phyloP scores from a whole-genome alignment of 2,888 invertebrate species.

The Pasiphila rectangulata region DNA sequence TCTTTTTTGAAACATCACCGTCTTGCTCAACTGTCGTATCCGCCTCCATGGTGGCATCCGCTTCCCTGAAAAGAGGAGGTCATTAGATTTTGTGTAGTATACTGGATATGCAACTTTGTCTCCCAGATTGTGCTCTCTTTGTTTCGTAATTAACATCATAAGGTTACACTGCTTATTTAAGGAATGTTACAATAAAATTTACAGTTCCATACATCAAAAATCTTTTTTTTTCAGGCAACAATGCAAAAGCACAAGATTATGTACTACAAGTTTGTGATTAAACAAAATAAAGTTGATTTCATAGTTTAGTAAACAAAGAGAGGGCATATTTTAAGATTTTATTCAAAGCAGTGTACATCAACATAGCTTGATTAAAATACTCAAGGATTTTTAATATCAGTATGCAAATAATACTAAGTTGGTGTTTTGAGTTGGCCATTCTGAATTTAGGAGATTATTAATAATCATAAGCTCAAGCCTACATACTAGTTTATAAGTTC shows the following conservation, averaged over 20 bases:
- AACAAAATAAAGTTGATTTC: too few species aligned
- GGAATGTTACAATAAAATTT: too few species aligned
- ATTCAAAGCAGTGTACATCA: neutral
- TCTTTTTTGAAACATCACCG: conserved; percentile 70
- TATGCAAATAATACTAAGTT: neutral
- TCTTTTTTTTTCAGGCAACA: too few species aligned
- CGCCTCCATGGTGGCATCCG: conserved; percentile 58
- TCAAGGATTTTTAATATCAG: neutral
- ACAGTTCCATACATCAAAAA: too few species aligned
- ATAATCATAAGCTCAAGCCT: too few species aligned
- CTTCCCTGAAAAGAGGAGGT: conserved; percentile 40
- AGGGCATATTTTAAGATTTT: neutral
- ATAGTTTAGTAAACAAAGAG: too few species aligned
- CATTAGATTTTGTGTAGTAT: conserved; percentile 1
- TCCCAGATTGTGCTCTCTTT: neutral
- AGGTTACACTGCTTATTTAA: too few species aligned
- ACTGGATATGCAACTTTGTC: neutral
- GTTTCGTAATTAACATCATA: too few species aligned
- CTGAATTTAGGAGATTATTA: neutral
- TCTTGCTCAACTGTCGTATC: conserved; percentile 59
- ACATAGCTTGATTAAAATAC: neutral
- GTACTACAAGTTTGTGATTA: too few species aligned
- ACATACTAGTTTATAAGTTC: too few species aligned
- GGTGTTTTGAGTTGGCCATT: neutral
- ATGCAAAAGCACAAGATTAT: too few species aligned